Evolutionary conservation across 2,888 invertebrate genomes (phyloP), one percentile per base, ranked within the genome.

Genomic region (Nowickia ferox): DNA sequence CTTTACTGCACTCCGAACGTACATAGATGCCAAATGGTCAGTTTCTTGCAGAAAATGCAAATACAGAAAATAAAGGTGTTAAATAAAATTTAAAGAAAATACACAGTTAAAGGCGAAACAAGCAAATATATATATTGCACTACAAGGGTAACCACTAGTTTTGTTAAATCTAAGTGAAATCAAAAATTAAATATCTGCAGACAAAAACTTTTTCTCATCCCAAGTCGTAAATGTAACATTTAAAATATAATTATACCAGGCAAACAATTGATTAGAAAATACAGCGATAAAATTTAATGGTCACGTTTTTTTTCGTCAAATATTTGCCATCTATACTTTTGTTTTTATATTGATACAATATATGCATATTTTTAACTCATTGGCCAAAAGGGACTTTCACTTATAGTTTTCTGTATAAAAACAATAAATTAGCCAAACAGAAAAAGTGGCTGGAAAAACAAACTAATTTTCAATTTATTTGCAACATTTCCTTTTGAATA

Each of bases 381-480:
- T 86, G 76, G 48, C 51, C 66, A 75, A 61, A 80, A 86, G 83
- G 86, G 86, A 86, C 86, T 86, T 86, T 86, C 86, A 86, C 86
- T 83, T 83, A 83, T 86, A 80, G 77, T 76, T 84, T 81, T 51
- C 11, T 6, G 53, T 57, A 81, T 22, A 17, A 79, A 82, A 74
- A 57, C 78, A 74, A 79, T 86, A 86, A 86, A 86, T 86, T 86
- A 83, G 53, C 15, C 59, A 69, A 57, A 69, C 57, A 76, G n/a
- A 40, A 81, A 55, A 44, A 53, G 46, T 38, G 57, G n/a, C 30
- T 71, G 15, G 9, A 44, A 76, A 84, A 72, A 57, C 17, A 44
- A 85, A 82, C 57, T 59, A 75, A 76, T 79, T 76, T 86, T 69
- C 79, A 86, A 76, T 83, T 83, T 80, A 86, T 80, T 86, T 86